Percentiles rank a stretch among this genome's conserved stretches.
These are phyloP conservation scores for Atherinosoma microstoma DNA, from an alignment of 2,797 vertebrate genomes.

Conservation along the genomic window DNA sequence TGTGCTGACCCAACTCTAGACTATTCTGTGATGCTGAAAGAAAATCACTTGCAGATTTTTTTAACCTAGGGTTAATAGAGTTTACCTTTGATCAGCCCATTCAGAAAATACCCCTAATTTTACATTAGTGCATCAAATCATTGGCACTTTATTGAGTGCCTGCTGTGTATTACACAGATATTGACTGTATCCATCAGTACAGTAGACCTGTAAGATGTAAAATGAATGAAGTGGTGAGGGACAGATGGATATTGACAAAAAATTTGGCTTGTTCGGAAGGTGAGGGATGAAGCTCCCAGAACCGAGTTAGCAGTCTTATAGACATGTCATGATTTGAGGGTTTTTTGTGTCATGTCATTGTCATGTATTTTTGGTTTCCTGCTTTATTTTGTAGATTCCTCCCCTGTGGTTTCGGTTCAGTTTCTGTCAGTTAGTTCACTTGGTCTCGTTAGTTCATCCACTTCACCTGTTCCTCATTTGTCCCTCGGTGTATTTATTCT, in stretches of 20 bases:
- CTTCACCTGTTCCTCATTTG: too few relatives aligned
- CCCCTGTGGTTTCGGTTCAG: too few relatives aligned
- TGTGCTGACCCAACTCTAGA: constrained; percentile 31
- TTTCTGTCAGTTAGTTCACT: too few relatives aligned
- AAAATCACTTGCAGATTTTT: constrained; percentile 27
- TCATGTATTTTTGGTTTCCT: too few relatives aligned
- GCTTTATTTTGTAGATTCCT: too few relatives aligned
- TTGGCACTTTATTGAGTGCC: constrained; percentile 37
- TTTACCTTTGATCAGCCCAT: neutral
- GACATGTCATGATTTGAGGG: neutral
- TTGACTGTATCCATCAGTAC: constrained; percentile 57
- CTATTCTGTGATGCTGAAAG: constrained; percentile 45
- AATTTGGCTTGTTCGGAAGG: constrained; percentile 37
- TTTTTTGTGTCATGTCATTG: too few relatives aligned
- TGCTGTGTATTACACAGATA: constrained; percentile 39
- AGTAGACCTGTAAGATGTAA: constrained; percentile 51
- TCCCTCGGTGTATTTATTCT: too few relatives aligned
- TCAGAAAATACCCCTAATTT: constrained; percentile 21
- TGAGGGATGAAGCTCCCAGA: constrained; percentile 58
- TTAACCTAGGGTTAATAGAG: neutral
- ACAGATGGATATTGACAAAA: constrained; percentile 54
- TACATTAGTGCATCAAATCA: constrained; percentile 29
- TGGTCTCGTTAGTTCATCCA: too few relatives aligned
- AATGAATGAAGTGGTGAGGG: constrained; percentile 49
- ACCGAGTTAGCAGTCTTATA: constrained; percentile 12